Percentiles rank a stretch among this genome's conserved stretches.
phyloP scores from a whole-genome alignment of 2,888 invertebrate species.

The Laspeyria flexula region DNA sequence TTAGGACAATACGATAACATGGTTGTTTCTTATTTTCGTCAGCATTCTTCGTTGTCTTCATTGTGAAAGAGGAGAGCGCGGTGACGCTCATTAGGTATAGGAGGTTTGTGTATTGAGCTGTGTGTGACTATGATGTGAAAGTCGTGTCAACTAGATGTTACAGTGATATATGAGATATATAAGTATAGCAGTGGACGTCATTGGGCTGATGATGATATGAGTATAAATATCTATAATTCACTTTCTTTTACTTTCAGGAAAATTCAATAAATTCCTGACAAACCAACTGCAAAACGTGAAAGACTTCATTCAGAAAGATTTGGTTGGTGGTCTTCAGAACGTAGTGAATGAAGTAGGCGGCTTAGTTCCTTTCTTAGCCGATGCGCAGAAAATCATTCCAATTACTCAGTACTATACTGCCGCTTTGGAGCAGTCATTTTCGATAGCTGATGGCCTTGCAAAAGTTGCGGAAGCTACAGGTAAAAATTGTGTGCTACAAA shows the following conservation, averaged over 20 bases:
- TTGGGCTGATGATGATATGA: no score
- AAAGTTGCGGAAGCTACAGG: constrained; percentile 87
- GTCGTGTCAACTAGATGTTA: no score
- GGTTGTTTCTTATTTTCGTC: no score
- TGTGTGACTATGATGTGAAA: no score
- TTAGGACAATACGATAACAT: no score
- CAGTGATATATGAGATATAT: no score
- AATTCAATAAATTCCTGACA: constrained; percentile 69
- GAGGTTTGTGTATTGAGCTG: no score
- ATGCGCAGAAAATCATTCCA: constrained; percentile 58
- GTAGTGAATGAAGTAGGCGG: constrained; percentile 66
- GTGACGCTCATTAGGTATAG: no score
- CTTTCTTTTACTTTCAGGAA: constrained; percentile 58
- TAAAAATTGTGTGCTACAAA: constrained; percentile 54
- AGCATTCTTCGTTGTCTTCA: no score
- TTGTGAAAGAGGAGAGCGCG: no score
- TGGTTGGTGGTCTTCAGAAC: constrained; percentile 70
- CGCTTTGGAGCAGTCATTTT: constrained; percentile 63
- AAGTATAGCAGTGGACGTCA: no score
- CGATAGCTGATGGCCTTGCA: constrained; percentile 74
- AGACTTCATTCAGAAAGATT: constrained; percentile 76
- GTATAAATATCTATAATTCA: no score
- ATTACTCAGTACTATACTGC: constrained; percentile 66
- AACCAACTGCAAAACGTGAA: constrained; percentile 61
- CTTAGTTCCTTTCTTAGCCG: constrained; percentile 57